These are phyloP conservation scores for Leucoraja ocellata DNA, from an alignment of 2,797 vertebrate species.

Conservation along the genomic window DNA sequence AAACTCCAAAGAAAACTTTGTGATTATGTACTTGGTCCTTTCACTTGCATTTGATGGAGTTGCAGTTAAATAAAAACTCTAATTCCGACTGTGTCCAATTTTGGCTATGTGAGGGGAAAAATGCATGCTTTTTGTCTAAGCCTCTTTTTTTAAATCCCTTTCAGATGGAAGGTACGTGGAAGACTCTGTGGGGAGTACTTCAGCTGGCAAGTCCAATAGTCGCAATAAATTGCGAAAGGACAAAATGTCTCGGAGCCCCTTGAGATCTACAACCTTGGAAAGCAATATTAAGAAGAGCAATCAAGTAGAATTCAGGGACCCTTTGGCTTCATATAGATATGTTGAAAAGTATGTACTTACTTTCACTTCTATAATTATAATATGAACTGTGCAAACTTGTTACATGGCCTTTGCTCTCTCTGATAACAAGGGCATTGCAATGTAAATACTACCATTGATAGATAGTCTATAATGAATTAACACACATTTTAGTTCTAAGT, in stretches of 20 bases:
- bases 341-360: conserved; percentile 4
- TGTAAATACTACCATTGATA: background rate
- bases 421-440: background rate
- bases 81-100: background rate
- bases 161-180: conserved; percentile 58
- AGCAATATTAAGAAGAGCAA: conserved; percentile 73
- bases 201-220: conserved; percentile 58
- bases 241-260: conserved; percentile 79
- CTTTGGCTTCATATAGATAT: conserved; percentile 76
- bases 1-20: too few species aligned
- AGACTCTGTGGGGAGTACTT: conserved; percentile 51
- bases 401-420: background rate
- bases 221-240: conserved; percentile 67
- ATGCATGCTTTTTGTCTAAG: too few species aligned
- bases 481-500: background rate
- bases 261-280: conserved; percentile 79
- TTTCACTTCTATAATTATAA: too few species aligned
- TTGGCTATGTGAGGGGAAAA: background rate
- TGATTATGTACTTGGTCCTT: too few species aligned
- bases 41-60: background rate
- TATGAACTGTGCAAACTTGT: background rate
- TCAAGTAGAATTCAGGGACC: conserved; percentile 75
- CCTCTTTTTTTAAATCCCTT: conserved; percentile 37
- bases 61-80: too few species aligned
- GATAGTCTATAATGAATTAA: background rate